Base-by-base conservation (phyloP, 2,113 vertebrate genomes). In the Campylomormyrus tamandua region DNA sequence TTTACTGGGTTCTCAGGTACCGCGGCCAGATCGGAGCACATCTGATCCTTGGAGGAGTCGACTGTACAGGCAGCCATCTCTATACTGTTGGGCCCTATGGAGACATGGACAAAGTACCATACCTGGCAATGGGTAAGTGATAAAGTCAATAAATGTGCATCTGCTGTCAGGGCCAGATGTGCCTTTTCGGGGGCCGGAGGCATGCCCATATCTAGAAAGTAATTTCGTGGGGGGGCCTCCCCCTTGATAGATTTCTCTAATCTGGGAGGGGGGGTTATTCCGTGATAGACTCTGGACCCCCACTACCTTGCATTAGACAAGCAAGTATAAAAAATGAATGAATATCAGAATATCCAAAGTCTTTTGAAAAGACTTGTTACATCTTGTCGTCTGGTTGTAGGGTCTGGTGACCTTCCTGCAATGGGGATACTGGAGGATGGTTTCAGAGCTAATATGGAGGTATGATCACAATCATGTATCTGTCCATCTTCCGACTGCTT, bases 361-460 rank as follows among this genome's bases (percentile, higher is more conserved):
- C 5, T 39, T 3, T 52, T 46, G 15, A 48, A 1, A 50, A 52
- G 15, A 1, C 77, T 13, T 46, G 2, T 31, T 52, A 5, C 15
- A 11, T 53, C 35, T 62, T 21, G 1, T 24, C 58, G 86, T 45
- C 5, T 21, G 19, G 10, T 24, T 89, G 35, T 90, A 98, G 97
- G 97, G 27, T 98, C 97, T 1, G 97, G 97, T 0, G 92, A 96
- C 39, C 92, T 94, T 8, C 94, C 97, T 3, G 97, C 97, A 90
- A 91, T 97, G 46, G 96, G 95, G 0, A 94, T 97, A n/a, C 93
- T 98, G 35, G 97, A 98, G 80, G 97, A 97, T 31, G 90, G 96
- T 0, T 98, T 95, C 92, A 97, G 96, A 93, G 91, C 92, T 0
- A 92, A 97, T 89, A 93, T 98, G 93, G 95, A 95, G 93, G 97